Evolutionary conservation across 2,113 vertebrate genomes (phyloP).

Genomic region (Zapornia atra): DNA sequence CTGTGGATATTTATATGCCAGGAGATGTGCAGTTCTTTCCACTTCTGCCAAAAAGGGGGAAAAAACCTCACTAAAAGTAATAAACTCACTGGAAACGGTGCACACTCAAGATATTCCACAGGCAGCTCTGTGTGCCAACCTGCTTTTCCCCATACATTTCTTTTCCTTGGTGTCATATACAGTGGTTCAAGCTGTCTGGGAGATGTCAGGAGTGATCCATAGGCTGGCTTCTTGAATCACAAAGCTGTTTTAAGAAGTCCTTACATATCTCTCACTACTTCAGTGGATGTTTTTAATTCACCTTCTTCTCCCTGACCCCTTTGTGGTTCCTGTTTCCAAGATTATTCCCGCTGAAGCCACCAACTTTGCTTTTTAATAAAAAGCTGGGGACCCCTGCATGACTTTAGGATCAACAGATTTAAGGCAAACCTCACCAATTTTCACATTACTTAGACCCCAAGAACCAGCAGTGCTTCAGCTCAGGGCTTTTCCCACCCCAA

Average conservation of each 20-base stretch:
- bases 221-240: neutral
- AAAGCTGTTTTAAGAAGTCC: neutral
- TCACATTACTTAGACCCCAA: neutral
- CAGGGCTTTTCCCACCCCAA: neutral
- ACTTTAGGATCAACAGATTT: neutral
- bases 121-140: neutral
- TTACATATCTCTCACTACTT: neutral
- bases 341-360: neutral
- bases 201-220: neutral
- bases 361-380: constrained; percentile 2
- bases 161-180: neutral
- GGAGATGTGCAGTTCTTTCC: neutral
- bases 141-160: neutral
- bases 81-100: fast-evolving
- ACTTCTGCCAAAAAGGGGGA: neutral
- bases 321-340: neutral
- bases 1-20: neutral
- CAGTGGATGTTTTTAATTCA: neutral
- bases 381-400: neutral
- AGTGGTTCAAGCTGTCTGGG: neutral
- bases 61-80: neutral
- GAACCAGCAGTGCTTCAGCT: neutral
- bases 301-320: neutral
- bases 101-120: neutral
- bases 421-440: neutral